phyloP scores from a whole-genome alignment of 2,113 vertebrate species.

The Mus pahari region DNA sequence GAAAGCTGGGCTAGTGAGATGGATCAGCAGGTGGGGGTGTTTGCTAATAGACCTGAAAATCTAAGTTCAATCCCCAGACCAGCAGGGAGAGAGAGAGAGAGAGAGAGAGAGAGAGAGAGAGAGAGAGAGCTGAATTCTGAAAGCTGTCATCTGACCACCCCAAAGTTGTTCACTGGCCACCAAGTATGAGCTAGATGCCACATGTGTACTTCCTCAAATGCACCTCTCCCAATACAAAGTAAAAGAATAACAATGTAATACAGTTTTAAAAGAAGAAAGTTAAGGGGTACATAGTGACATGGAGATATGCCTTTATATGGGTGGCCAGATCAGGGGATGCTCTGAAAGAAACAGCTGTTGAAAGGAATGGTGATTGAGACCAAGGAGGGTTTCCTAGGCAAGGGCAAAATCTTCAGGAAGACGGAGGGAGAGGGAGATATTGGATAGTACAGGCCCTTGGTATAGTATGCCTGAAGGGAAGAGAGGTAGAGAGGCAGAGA shows the following conservation, averaged over 20 bases:
- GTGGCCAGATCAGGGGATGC: neutral
- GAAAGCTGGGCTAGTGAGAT: neutral
- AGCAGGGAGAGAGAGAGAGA: neutral
- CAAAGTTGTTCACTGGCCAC: neutral
- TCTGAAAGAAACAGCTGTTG: neutral
- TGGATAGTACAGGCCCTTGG: neutral
- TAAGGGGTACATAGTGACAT: neutral
- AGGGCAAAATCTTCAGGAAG: neutral
- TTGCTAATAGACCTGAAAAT: neutral
- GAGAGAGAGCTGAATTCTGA: neutral
- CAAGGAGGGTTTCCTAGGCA: neutral
- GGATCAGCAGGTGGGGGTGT: neutral
- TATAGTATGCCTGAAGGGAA: neutral
- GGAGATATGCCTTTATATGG: neutral
- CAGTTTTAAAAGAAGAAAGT: neutral
- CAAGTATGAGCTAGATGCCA: neutral
- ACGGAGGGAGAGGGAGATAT: neutral
- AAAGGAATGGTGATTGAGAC: neutral
- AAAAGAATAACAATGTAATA: neutral
- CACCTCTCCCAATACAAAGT: neutral
- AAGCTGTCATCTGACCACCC: neutral
- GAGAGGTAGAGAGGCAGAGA: neutral
- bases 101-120: neutral
- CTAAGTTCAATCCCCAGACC: neutral
- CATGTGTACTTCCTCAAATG: neutral